phyloP scores from a whole-genome alignment of 2,888 invertebrate genomes.

The Piscicola geometra region DNA sequence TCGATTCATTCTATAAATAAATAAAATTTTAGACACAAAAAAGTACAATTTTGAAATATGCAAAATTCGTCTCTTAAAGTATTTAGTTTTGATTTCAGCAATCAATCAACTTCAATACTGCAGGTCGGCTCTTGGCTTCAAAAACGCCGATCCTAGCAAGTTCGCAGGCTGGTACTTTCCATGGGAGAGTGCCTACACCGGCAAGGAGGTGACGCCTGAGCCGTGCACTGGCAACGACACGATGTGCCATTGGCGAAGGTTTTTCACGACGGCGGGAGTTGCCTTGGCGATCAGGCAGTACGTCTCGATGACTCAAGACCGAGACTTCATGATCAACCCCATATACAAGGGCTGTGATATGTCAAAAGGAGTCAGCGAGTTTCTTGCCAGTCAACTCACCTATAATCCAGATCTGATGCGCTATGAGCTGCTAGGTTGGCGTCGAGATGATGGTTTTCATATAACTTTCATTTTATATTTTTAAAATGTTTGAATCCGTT shows the following conservation, averaged over 20 bases:
- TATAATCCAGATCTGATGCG: constrained; percentile 43
- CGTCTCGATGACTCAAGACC: constrained; percentile 50
- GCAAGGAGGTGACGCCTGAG: constrained; percentile 42
- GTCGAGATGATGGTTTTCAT: not conserved
- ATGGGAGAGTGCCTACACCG: constrained; percentile 46
- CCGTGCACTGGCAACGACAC: constrained; percentile 32
- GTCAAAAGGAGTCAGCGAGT: constrained; percentile 49
- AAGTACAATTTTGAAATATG: no score
- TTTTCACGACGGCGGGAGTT: constrained; percentile 50
- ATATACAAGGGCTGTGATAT: constrained; percentile 47
- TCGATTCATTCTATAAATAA: no score
- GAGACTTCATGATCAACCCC: constrained; percentile 45
- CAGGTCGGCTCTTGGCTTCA: no score
- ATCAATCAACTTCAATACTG: no score
- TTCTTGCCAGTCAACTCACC: constrained; percentile 47
- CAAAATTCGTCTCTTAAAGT: no score
- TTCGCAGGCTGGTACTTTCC: constrained; percentile 45
- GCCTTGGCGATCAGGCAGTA: constrained; percentile 51
- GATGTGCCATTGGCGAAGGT: constrained; percentile 33
- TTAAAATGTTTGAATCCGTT: no score
- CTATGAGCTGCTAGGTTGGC: constrained; percentile 50
- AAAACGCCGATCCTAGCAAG: constrained; percentile 40
- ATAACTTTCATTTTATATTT: not conserved
- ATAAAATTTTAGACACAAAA: no score
- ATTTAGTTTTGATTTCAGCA: no score